Evolutionary conservation across 1,140 invertebrate genomes (phyloP), one percentile per base, ranked within the genome.

Genomic region (Drosophila malerkotliana): DNA sequence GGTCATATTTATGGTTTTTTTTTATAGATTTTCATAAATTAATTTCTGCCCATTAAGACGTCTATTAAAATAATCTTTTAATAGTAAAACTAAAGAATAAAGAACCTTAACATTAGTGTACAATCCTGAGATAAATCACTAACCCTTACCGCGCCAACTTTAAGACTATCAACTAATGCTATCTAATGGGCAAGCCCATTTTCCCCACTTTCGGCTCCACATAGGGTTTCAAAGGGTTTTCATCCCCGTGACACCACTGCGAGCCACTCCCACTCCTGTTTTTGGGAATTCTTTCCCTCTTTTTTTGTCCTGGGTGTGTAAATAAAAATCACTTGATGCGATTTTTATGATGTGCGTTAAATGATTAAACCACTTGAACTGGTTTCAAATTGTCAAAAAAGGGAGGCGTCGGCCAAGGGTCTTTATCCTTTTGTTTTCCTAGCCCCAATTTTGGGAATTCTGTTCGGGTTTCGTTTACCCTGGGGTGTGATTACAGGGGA

Each of bases 281-380:
- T 78, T 44, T 72, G 28, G 62, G 47, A 54, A 10, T 49, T 39
- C 55, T 63, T 45, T 48, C 44, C 59, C 57, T 39, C 4, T 30
- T 66, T 83, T 72, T 72, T 76, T 59, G 74, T 84, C 51, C 66
- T 72, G 62, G 49, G 66, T 58, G 82, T 75, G 82, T 87, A 85
- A 85, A 88, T 82, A 88, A 88, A 87, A 87, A 77, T 87, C 83
- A 89, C 79, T 89, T 89, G 79, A 88, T 88, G 73, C 55, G 84
- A 88, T 89, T 88, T 88, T 89, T 89, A 88, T 84, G 84, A 88
- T 89, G 84, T 77, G 84, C 85, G 79, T 89, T 88, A 88, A 88
- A 88, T 88, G 84, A 88, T 88, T 88, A 88, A 84, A 84, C 80
- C 84, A 89, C 84, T 88, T 90, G 84, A 89, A 83, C 87, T 83